Base-by-base conservation (phyloP, 2,888 invertebrate genomes). In the Carterocephalus palaemon region DNA sequence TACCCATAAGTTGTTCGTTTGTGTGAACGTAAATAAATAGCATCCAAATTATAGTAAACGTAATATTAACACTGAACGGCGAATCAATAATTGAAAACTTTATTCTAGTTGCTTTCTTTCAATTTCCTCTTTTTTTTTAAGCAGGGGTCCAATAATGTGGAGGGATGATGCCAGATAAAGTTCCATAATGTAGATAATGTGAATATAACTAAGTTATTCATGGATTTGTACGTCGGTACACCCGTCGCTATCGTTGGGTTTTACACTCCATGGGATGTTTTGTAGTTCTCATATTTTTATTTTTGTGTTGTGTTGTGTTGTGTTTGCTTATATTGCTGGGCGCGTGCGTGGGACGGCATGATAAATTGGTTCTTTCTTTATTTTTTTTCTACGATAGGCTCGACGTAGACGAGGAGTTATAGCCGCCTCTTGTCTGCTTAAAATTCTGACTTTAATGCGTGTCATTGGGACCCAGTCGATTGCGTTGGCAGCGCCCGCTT, bases 141-240 rank as follows among this genome's bases (percentile, higher is more conserved):
- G 64, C 62, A 59, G 64, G 79, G 80, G 77, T 79, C 76, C 78
- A 78, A 73, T 64, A 66, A 68, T 70, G 43, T 62, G 65, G 67
- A 66, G 68, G 69, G 32, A 38, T 33, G 67, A 67, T 67, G 61
- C 80, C 85, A 83, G 85, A 85, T 83, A 75, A 79, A 83, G 86
- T 80, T 83, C 81, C 78, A 70, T 72, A 69, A 70, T 85, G 85
- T 85, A 85, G 84, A 85, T 85, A 85, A 81, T 86, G 85, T 86
- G 84, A 84, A 86, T 85, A 85, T 78, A 71, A 75, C 75, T 82
- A 85, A 83, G 82, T 84, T 83, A 83, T 83, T 80, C 74, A 70
- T 72, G 71, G 74, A 70, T 73, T 37, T 71, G 79, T 75, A 71
- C 73, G 64, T 64, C 64, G 66, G 76, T 75, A 69, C 67, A 65